These are phyloP conservation scores for Neoitamus cyanurus DNA, from an alignment of 2,888 invertebrate species.

Conservation along the genomic window DNA sequence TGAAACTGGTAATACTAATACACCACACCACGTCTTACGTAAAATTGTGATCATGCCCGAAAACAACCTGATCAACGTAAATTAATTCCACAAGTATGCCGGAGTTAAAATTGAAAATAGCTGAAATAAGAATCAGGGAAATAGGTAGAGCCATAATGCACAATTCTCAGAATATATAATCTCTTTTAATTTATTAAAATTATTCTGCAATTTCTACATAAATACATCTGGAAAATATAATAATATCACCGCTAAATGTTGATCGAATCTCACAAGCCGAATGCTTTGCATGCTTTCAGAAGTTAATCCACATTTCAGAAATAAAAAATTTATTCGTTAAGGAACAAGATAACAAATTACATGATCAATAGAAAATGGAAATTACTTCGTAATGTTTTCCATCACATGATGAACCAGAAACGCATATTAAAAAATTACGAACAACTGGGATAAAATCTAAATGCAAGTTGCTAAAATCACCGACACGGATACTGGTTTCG, in stretches of 20 bases:
- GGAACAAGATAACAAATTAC: not conserved
- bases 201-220: conserved; percentile 20
- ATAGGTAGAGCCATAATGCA: not conserved
- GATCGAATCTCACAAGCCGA: not conserved
- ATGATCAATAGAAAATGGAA: not conserved
- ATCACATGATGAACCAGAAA: not conserved
- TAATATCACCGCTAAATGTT: conserved; percentile 16
- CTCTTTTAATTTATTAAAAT: conserved; percentile 19
- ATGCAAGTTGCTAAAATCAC: not conserved
- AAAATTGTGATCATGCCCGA: no score
- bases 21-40: no score
- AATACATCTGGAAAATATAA: not conserved
- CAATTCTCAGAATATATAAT: conserved; percentile 16
- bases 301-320: not conserved
- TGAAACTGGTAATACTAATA: no score
- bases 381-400: not conserved
- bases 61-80: no score
- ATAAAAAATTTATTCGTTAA: not conserved
- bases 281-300: not conserved
- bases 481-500: not conserved
- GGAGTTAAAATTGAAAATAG: not conserved
- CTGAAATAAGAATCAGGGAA: not conserved
- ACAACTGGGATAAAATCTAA: not conserved
- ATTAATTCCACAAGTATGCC: no score
- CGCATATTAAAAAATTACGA: not conserved